Evolutionary conservation across 2,888 invertebrate genomes (phyloP).

Genomic region (Panorpa germanica): DNA sequence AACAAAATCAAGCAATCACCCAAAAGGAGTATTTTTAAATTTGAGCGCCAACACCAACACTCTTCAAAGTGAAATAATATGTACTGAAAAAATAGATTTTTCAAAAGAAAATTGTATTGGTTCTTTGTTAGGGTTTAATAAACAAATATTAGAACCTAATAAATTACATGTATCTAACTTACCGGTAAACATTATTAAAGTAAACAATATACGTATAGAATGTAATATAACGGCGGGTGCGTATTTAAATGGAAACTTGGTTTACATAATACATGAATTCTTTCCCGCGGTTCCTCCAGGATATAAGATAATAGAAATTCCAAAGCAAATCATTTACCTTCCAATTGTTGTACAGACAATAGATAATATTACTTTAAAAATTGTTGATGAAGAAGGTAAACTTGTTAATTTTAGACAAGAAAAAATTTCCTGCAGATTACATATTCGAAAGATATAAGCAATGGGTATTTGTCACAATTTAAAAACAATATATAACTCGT

Average conservation of each 20-base stretch:
- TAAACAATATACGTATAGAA: slow-evolving; percentile 16
- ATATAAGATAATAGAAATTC: slow-evolving; percentile 19
- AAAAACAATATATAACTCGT: not conserved
- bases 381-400: slow-evolving; percentile 17
- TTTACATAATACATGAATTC: slow-evolving; percentile 19
- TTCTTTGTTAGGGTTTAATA: slow-evolving; percentile 15
- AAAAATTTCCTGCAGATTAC: slow-evolving; percentile 16
- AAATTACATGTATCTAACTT: slow-evolving; percentile 15
- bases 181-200: slow-evolving; percentile 17
- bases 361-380: slow-evolving; percentile 15
- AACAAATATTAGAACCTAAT: too few species aligned
- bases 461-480: slow-evolving; percentile 9
- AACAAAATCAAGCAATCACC: too few species aligned
- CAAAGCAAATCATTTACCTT: slow-evolving; percentile 18
- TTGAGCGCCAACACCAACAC: slow-evolving; percentile 16
- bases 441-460: slow-evolving; percentile 13
- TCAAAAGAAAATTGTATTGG: slow-evolving; percentile 14
- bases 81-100: slow-evolving; percentile 11
- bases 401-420: slow-evolving; percentile 18
- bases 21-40: too few species aligned
- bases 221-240: slow-evolving; percentile 17
- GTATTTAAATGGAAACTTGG: slow-evolving; percentile 15
- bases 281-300: slow-evolving; percentile 17
- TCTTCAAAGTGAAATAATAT: slow-evolving; percentile 13
- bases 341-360: slow-evolving; percentile 16